Evolutionary conservation across 1,140 invertebrate genomes (phyloP), one percentile per base, ranked within the genome.

Genomic region (Drosophila lini): DNA sequence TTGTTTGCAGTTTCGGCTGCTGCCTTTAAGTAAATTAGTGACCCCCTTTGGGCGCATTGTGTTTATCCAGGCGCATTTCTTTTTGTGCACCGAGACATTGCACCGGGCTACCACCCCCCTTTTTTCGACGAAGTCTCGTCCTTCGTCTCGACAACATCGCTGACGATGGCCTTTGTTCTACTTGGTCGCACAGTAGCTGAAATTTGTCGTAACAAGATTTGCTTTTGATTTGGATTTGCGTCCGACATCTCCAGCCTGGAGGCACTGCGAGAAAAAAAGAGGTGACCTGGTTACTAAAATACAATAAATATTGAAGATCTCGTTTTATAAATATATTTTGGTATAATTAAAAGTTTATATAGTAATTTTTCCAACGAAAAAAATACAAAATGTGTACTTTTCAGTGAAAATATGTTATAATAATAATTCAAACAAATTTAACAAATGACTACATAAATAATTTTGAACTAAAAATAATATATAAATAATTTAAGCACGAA

Each of bases 1-100:
- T 88, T 89, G 83, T 65, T 78, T 60, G 73, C 76, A 77, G 80
- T 88, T 88, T 88, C 76, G 74, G 64, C 76, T 61, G 73, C 76
- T 70, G 83, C 73, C 80, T 88, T 88, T 88, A 88, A 88, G 67
- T 86, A 88, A 88, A 88, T 88, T 89, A 88, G 83, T 82, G 83
- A 59, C 36, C 36, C 69, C 64, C 44, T 28, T 40, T 19, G 32
- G 13, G 42, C 28, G 59, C 80, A 86, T 89, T 86, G 76, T 89
- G 83, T 78, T 88, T 89, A 89, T 50, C 84, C 80, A 89, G 68
- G 83, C 83, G 80, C 63, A 78, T 59, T 88, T 76, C 59, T 88
- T 84, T 88, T 83, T 80, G 76, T 83, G 83, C 73, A 60, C 16
- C 69, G 50, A 71, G 80, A 81, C 79, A 78, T 81, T 59, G 47